Evolutionary conservation across 2,888 invertebrate genomes (phyloP), one percentile per base, ranked within the genome.

Genomic region (Lithophane leautieri): DNA sequence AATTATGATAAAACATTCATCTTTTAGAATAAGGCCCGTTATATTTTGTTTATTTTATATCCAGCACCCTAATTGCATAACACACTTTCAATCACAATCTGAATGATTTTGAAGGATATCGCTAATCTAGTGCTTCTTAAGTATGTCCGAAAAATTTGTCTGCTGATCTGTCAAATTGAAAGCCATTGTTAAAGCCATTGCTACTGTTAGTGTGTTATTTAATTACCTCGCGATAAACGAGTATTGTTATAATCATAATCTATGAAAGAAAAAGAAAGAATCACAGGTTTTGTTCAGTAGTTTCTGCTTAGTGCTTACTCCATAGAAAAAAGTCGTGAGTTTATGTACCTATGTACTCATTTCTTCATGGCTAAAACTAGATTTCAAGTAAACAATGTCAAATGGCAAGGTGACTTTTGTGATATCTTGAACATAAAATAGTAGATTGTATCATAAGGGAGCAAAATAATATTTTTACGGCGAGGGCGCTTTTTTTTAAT

Each of bases 321-420:
- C n/a, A n/a, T 34, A 1, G 7, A 14, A 34, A 60, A 34, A 40
- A n/a, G 14, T 0, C n/a, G n/a, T 16, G 4, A 47, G 12, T 25
- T 44, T 25, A 44, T 25, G 25, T 19, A 19, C 16, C 6, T 47
- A 25, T 44, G 7, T 44, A 65, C 8, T 7, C 8, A 44, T 19
- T 11, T 9, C 19, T 11, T 44, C 19, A 44, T 63, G n/a, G 9
- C n/a, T n/a, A 2, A 14, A n/a, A 44, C 16, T 44, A 63, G 16
- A 25, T 25, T 65, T 54, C 67, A 56, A 67, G 28, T 54, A 44
- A 66, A 54, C 54, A 54, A 44, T 28, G 22, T 56, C n/a, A 44
- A 44, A 22, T n/a, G n/a, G 3, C 54, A 67, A 67, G 67, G 67
- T 66, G 54, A 71, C 54, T 44, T 67, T 22, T 28, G 12, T 8